Conservation (phyloP, 2,797 vertebrate genomes). For the Eospalax fontanierii region DNA sequence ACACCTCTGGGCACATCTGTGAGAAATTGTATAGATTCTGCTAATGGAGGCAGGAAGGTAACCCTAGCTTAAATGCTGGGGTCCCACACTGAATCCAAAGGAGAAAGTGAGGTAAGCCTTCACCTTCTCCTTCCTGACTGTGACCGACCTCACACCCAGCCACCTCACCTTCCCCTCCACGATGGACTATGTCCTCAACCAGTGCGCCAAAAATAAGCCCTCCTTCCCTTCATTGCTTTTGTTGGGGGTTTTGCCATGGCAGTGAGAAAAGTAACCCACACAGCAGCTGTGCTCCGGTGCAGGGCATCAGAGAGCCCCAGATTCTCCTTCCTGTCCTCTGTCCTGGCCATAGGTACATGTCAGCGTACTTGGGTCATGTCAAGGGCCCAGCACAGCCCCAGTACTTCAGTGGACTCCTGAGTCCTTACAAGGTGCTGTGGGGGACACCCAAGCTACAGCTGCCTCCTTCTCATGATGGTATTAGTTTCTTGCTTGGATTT, state of each 20-base stretch:
- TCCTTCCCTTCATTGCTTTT: background rate
- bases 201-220: background rate
- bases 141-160: background rate
- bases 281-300: too few species aligned
- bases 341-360: background rate
- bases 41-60: background rate
- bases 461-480: background rate
- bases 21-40: background rate
- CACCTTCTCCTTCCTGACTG: too few species aligned
- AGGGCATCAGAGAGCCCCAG: fast-evolving
- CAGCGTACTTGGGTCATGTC: fast-evolving
- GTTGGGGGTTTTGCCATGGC: background rate
- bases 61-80: background rate
- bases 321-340: background rate
- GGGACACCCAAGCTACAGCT: background rate
- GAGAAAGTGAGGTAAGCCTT: too few species aligned
- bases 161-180: background rate
- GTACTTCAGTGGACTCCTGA: background rate
- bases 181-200: background rate
- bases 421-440: background rate
- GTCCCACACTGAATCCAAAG: background rate
- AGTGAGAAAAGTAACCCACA: background rate
- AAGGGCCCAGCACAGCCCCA: background rate
- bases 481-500: background rate
- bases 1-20: background rate